A percentile compares a stretch with the other conserved stretches of the same genome.
Conservation (phyloP, 1,140 invertebrate genomes). For the Penaeus japonicus region DNA sequence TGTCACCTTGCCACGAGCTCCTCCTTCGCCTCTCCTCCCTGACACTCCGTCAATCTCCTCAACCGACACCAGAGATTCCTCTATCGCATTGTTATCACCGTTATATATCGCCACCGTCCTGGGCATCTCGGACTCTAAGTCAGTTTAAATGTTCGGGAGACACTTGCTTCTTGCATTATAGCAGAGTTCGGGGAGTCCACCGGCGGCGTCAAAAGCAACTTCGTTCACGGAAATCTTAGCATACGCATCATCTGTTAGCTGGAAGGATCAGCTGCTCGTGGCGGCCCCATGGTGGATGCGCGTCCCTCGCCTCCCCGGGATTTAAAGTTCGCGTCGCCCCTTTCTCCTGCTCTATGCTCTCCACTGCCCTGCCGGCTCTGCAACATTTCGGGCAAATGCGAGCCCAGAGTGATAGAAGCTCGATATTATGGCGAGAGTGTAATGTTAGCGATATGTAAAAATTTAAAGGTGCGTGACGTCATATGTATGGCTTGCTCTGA, state of each 20-base stretch:
- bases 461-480: background rate
- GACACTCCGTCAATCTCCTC: slow-evolving; percentile 24
- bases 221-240: slow-evolving; percentile 4
- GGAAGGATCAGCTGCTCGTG: slow-evolving; percentile 33
- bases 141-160: background rate
- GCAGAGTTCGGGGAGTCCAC: background rate
- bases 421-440: background rate
- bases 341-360: background rate
- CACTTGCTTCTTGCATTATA: slow-evolving; percentile 35
- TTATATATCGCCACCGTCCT: slow-evolving; percentile 34
- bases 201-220: background rate
- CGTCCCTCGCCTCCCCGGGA: background rate
- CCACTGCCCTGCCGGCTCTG: background rate
- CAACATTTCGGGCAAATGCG: background rate
- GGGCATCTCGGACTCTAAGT: slow-evolving; percentile 28
- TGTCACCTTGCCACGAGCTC: background rate
- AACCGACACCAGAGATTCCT: slow-evolving; percentile 14
- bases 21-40: background rate
- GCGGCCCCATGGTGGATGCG: background rate
- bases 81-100: slow-evolving; percentile 41
- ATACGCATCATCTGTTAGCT: slow-evolving; percentile 38
- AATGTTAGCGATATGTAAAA: background rate
- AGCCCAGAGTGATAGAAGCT: background rate
- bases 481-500: background rate
- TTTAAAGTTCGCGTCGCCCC: background rate